A percentile compares a stretch with the other conserved stretches of the same genome.
Evolutionary conservation across 2,888 invertebrate species (phyloP).

Genomic region (Protodeltote pygarga): DNA sequence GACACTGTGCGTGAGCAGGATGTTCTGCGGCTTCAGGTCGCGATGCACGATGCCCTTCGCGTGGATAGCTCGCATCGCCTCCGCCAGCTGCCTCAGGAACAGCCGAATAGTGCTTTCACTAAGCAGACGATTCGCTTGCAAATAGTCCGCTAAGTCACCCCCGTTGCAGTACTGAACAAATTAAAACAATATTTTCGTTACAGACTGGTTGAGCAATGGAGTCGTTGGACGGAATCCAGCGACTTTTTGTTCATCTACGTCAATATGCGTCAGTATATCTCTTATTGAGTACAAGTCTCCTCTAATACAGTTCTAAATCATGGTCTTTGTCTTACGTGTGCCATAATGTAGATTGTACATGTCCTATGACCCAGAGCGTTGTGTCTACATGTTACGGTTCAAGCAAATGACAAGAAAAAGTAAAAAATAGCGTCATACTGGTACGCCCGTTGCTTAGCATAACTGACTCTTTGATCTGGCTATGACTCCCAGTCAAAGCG

Average conservation of each 20-base stretch:
- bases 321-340: too few species aligned
- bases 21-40: constrained; percentile 99
- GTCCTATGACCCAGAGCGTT: too few species aligned
- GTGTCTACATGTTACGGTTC: too few species aligned
- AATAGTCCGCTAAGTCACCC: constrained; percentile 99
- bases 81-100: constrained; percentile 98
- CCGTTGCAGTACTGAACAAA: constrained; percentile 97
- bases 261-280: constrained; percentile 41
- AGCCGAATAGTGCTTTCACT: constrained; percentile 98
- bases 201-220: constrained; percentile 35
- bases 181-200: constrained; percentile 45
- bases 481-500: not conserved
- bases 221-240: constrained; percentile 46
- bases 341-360: too few species aligned
- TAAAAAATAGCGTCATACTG: too few species aligned
- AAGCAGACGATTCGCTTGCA: constrained; percentile 96
- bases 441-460: not conserved
- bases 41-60: constrained; percentile 99
- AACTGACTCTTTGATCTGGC: not conserved
- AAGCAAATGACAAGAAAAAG: too few species aligned
- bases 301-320: too few species aligned
- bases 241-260: constrained; percentile 23
- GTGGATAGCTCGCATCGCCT: constrained; percentile 98
- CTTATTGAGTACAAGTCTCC: too few species aligned
- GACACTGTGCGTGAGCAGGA: constrained; percentile 95